phyloP scores from a whole-genome alignment of 2,888 invertebrate species.

The Carabus problematicus region DNA sequence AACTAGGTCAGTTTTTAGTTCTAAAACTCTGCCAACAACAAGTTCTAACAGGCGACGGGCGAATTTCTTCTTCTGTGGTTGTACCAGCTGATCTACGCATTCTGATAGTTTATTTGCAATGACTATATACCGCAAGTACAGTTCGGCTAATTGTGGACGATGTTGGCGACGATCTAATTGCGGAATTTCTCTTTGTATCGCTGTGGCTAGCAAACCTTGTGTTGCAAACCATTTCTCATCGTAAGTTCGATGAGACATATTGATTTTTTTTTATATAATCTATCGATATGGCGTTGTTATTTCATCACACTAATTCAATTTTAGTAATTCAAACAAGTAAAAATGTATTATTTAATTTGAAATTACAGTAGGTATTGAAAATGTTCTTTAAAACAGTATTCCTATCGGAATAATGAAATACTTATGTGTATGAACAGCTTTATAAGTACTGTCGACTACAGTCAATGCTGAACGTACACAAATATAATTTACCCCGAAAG shows the following conservation, averaged over 20 bases:
- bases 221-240: constrained; percentile 72
- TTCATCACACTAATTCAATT: constrained; percentile 1
- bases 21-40: constrained; percentile 82
- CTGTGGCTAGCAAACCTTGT: constrained; percentile 69
- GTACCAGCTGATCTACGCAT: constrained; percentile 89
- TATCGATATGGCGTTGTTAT: not conserved
- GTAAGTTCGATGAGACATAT: constrained; percentile 79
- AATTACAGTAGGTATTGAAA: too few species aligned
- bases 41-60: constrained; percentile 76
- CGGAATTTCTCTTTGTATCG: constrained; percentile 67
- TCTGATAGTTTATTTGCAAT: constrained; percentile 76
- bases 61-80: constrained; percentile 90
- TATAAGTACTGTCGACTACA: too few species aligned
- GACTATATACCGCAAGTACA: constrained; percentile 80
- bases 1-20: constrained; percentile 87
- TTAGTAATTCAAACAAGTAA: not conserved
- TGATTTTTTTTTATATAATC: too few species aligned
- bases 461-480: too few species aligned
- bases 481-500: too few species aligned
- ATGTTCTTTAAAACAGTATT: too few species aligned
- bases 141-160: constrained; percentile 68
- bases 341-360: not conserved
- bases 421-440: too few species aligned
- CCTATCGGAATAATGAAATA: too few species aligned
- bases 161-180: constrained; percentile 69